Evolutionary conservation across 2,113 vertebrate species (phyloP).

Genomic region (Cavia porcellus): DNA sequence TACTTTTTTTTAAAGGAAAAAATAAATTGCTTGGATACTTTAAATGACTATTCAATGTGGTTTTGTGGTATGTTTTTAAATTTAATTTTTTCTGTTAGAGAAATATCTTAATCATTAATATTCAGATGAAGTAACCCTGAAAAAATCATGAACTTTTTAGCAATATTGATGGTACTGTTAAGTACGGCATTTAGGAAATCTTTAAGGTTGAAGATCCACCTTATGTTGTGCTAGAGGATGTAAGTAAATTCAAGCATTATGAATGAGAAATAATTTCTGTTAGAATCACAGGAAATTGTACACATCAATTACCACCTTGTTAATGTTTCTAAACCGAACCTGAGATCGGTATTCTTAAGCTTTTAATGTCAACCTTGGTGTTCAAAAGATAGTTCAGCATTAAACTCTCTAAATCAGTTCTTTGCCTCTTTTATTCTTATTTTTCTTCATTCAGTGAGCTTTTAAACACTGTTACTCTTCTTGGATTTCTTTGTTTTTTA

Average conservation of each 20-base stretch:
- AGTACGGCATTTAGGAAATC: background rate
- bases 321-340: background rate
- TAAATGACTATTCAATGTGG: background rate
- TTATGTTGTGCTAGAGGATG: background rate
- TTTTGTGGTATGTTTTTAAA: slow-evolving; percentile 41
- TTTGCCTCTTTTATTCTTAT: background rate
- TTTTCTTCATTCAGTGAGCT: background rate
- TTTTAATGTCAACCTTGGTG: background rate
- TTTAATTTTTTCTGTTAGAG: background rate
- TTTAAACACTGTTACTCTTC: background rate
- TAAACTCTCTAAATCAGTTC: background rate
- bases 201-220: background rate
- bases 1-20: background rate
- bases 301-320: background rate
- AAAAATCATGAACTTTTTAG: slow-evolving; percentile 30
- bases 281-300: slow-evolving; percentile 27
- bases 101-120: background rate
- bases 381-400: background rate
- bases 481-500: background rate
- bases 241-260: slow-evolving; percentile 9
- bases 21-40: background rate
- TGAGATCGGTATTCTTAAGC: background rate
- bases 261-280: slow-evolving; percentile 43
- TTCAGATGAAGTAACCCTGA: background rate
- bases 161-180: background rate